Conservation (phyloP, 2,797 vertebrate genomes). For the Girardinus metallicus region DNA sequence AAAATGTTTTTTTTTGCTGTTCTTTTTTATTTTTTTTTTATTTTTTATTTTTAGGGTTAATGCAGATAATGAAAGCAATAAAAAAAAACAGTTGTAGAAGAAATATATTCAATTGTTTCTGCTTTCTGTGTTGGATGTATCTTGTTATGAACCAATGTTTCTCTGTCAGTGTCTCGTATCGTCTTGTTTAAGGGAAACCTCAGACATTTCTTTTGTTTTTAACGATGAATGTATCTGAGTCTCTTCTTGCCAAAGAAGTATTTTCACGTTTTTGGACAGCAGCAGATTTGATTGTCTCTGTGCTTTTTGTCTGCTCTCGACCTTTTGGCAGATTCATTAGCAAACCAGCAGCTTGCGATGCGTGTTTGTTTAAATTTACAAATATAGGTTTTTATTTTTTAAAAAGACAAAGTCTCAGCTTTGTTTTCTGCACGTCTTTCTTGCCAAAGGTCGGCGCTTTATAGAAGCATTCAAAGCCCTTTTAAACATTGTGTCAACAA, state of each 20-base stretch:
- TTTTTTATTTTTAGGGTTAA: not conserved
- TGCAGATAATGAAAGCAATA: not conserved
- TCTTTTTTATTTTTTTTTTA: not conserved
- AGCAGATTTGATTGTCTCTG: constrained; percentile 7
- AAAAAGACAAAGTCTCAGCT: constrained; percentile 17
- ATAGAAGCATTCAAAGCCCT: not conserved
- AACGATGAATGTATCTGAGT: constrained; percentile 43
- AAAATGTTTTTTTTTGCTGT: not conserved
- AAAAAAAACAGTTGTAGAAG: not conserved
- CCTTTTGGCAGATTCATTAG: constrained; percentile 24
- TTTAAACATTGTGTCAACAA: not conserved
- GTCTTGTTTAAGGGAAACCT: constrained; percentile 4
- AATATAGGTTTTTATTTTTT: constrained; percentile 23
- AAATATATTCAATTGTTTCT: not conserved
- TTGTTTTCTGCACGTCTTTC: constrained; percentile 5
- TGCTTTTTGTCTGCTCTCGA: not conserved
- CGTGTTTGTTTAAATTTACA: constrained; percentile 30
- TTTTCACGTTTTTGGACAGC: constrained; percentile 16
- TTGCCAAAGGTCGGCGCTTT: constrained; percentile 26
- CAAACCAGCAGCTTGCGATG: constrained; percentile 20
- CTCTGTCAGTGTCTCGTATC: not conserved
- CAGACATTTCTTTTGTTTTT: constrained; percentile 25
- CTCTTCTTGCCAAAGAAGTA: constrained; percentile 6
- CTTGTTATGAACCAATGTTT: not conserved
- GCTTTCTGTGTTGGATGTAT: constrained; percentile 3